Evolutionary conservation across 1,140 invertebrate genomes (phyloP), one percentile per base, ranked within the genome.

Genomic region (Wasmannia auropunctata): DNA sequence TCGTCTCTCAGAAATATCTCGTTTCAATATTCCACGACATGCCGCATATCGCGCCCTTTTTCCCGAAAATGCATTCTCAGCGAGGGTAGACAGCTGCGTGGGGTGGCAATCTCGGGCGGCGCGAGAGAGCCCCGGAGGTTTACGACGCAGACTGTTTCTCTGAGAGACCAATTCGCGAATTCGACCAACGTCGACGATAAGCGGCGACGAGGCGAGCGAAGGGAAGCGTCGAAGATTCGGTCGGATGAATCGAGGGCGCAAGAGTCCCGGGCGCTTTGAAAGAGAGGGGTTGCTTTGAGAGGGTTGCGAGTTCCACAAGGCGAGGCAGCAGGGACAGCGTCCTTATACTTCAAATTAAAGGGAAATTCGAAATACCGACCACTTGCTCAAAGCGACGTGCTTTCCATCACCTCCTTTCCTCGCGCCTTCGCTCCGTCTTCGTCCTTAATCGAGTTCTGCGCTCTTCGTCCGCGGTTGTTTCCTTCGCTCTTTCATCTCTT

Each of bases 341-440:
- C 86, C 92, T 92, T 93, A 92, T 90, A 91, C 91, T 93, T 93
- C 86, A 91, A 93, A 94, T 93, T 94, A 93, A 93, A 92, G 91
- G 90, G 85, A 91, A 93, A 93, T 94, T 92, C 79, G 79, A 93
- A 93, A 94, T 93, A 93, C 87, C 88, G 79, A 90, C 83, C 79
- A 91, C 89, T 92, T 91, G 62, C 77, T 88, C 87, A 91, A 92
- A 93, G 90, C 88, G 86, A 87, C 25, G 37, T 58, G 62, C 54
- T 85, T 79, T 77, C 72, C 56, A 77, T 79, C 25, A 60, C 63
- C 74, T 51, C 72, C 34, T 85, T 80, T 84, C 86, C 34, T 81
- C 56, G 19, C 70, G 14, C 74, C 14, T 7, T 77, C 76, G 63
- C 49, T 65, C 56, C 62, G 54, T 62, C 79, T 46, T 83, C 70